Percentiles rank a stretch among this genome's conserved stretches.
These are phyloP conservation scores for Tenthredo amoena DNA, from an alignment of 2,888 invertebrate species.

Conservation along the genomic window DNA sequence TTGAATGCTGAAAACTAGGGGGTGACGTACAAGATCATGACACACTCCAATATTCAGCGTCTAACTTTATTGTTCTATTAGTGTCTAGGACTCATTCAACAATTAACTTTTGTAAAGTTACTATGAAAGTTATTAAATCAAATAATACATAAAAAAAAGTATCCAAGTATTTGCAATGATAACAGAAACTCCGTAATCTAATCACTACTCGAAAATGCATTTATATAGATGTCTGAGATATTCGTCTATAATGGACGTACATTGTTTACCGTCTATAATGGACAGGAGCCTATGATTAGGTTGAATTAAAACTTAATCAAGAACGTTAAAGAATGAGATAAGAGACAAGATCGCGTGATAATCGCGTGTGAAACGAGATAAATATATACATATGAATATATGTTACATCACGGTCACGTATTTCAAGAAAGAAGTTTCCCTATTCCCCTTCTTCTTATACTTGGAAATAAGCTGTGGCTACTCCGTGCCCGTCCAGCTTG, in stretches of 20 bases:
- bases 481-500: not conserved
- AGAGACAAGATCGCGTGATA: conserved; percentile 16
- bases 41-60: not conserved
- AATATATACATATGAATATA: not conserved
- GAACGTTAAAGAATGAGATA: not conserved
- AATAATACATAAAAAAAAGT: not conserved
- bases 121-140: not conserved
- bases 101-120: not conserved
- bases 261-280: not conserved
- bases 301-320: not conserved
- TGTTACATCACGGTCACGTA: conserved; percentile 4
- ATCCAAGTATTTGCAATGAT: not conserved
- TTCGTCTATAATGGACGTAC: not conserved
- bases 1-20: not conserved
- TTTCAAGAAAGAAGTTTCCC: conserved; percentile 23
- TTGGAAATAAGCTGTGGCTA: not conserved
- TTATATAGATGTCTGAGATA: not conserved
- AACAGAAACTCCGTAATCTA: not conserved
- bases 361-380: not conserved
- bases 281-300: not conserved
- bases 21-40: not conserved
- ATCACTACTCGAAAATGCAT: not conserved
- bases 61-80: too few relatives aligned
- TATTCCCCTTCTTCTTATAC: conserved; percentile 17
- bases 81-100: too few relatives aligned